A percentile compares a stretch with the other conserved stretches of the same genome.
Evolutionary conservation across 2,113 vertebrate species (phyloP).

Genomic region (Tautogolabrus adspersus): DNA sequence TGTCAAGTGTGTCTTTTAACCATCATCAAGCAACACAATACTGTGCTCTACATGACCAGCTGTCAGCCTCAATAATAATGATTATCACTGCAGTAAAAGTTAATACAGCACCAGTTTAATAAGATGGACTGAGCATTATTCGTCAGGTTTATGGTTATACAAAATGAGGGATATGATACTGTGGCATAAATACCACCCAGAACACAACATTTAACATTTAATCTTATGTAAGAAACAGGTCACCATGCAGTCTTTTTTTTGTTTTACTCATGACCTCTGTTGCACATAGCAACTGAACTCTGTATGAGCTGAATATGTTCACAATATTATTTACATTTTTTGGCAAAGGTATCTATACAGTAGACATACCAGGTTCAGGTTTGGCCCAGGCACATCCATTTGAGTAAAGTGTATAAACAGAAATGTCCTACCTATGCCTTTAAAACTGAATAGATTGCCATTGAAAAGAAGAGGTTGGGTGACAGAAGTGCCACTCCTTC

Average conservation of each 20-base stretch:
- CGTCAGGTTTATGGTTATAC: background rate
- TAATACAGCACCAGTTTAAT: background rate
- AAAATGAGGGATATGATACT: too few species aligned
- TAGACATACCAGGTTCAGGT: constrained; percentile 26
- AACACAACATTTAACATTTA: background rate
- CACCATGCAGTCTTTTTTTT: background rate
- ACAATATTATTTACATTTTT: constrained; percentile 22
- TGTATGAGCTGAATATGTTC: background rate
- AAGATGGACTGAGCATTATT: constrained; percentile 3
- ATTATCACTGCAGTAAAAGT: background rate
- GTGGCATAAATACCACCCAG: too few species aligned
- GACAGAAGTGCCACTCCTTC: constrained; percentile 67
- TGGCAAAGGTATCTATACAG: constrained; percentile 21
- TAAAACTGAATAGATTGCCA: constrained; percentile 80
- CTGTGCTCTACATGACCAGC: background rate
- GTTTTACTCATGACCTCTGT: background rate
- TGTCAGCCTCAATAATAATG: background rate
- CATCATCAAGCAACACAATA: background rate
- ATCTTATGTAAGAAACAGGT: background rate
- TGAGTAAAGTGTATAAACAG: constrained; percentile 58
- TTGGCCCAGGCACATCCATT: constrained; percentile 48
- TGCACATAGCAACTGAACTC: background rate
- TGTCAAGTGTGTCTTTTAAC: constrained; percentile 4
- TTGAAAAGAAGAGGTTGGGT: constrained; percentile 71
- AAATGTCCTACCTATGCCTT: constrained; percentile 47